Percentiles rank a stretch among this genome's conserved stretches.
Conservation (phyloP, 30 jellyfish, hydroid and myxozoan species). For the Aurelia aurita region DNA sequence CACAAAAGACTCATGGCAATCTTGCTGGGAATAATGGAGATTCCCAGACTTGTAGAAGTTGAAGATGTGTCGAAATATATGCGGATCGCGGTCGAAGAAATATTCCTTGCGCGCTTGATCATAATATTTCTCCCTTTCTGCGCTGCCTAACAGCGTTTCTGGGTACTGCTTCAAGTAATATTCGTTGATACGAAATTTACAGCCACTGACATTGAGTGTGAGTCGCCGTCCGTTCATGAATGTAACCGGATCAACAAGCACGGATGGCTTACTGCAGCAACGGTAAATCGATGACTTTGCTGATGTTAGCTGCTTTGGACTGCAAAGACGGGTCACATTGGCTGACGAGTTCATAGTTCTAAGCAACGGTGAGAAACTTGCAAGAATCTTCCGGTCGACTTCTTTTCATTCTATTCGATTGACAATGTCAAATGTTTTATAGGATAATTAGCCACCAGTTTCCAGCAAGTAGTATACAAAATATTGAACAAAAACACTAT, state of each 20-base stretch:
- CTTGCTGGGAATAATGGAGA: conserved; percentile 86
- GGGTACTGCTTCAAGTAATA: conserved; percentile 86
- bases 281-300: conserved; percentile 50
- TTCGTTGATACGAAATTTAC: conserved; percentile 86
- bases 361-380: conserved; percentile 13
- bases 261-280: conserved; percentile 81
- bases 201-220: conserved; percentile 91
- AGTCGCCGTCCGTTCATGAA: conserved; percentile 80
- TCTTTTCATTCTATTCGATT: too few relatives aligned
- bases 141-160: conserved; percentile 92
- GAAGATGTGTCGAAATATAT: conserved; percentile 86
- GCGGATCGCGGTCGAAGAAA: conserved; percentile 98
- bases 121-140: conserved; percentile 66
- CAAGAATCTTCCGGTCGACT: background rate
- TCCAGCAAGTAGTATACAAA: too few relatives aligned
- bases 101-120: conserved; percentile 83
- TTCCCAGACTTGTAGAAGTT: conserved; percentile 92
- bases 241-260: conserved; percentile 83
- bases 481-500: too few relatives aligned
- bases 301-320: conserved; percentile 38
- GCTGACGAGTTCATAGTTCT: conserved; percentile 57
- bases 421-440: too few relatives aligned
- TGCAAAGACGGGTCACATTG: conserved; percentile 48
- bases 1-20: conserved; percentile 88
- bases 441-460: too few relatives aligned